Base-by-base conservation (phyloP, 2,113 vertebrate genomes). In the Clarias gariepinus region DNA sequence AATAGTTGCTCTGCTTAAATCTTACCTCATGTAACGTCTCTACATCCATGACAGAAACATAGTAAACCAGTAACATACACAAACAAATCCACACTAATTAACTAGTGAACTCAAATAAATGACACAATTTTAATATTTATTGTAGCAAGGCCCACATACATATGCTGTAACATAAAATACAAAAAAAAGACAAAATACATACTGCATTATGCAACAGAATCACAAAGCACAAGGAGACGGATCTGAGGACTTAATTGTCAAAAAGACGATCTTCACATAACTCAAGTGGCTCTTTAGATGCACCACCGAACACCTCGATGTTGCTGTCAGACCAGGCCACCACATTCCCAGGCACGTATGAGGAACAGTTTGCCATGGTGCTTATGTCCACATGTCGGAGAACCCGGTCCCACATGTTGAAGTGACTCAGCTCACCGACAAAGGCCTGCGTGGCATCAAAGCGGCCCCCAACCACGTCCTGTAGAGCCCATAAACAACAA, bases 361-460 rank as follows among this genome's bases (percentile, higher is more conserved):
- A 92, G 28, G 97, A 97, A 93, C 98, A 99, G 95, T 99, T 99
- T 87, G 98, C 97, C 81, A 99, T 97, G 82, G 93, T 95, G 89
- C 95, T 93, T 90, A 99, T 96, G 87, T 99, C 98, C 2, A 94
- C 94, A 0, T 95, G 92, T 23, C 96, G 97, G 57, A 99, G 96
- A 81, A 98, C 94, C 0, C 97, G 96, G 92, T 99, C 98, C 98
- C 98, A 99, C 86, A 99, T 96, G 93, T 98, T 99, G 91, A 99
- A 98, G 91, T 99, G 97, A 94, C 97, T 98, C 92, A 99, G 94
- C 91, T 99, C 98, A 55, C 98, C 98, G 52, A 99, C 97, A 0
- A 99, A 99, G 1, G 98, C 98, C 94, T 99, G 98, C 4, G 97
- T 98, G 18, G 98, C 98, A 53, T 99, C 98, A 16, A 99, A 99